Base-by-base conservation (phyloP, 2,797 vertebrate genomes). In the Loriculus beryllinus region DNA sequence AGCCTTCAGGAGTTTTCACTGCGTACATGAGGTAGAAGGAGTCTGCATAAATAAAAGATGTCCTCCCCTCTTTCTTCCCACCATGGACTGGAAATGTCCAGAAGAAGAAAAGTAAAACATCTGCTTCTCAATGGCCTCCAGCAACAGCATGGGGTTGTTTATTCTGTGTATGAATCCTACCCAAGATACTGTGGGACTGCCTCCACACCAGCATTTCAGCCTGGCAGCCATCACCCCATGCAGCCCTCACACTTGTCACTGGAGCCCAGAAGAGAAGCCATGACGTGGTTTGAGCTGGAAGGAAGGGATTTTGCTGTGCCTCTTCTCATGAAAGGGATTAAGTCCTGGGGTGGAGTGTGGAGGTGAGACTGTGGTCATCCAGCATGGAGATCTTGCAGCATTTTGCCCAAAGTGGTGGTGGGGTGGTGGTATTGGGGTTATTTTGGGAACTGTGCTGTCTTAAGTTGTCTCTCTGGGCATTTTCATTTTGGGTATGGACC, bases 111-210 rank as follows among this genome's bases (percentile, higher is more conserved):
- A 42, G 18, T 33, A 56, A 67, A 81, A 26, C 20, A 42, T 28
- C 22, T n/a, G 49, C 8, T 43, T 68, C 52, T 68, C 2, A 1
- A 29, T 92, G 69, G 20, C 56, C 31, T 82, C 48, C 52, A 65
- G 48, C 0, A 1, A 26, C 49, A 63, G 10, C 0, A 0, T 42
- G 49, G 9, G 40, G 51, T 88, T 0, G 0, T 4, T 69, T 86
- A 76, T 67, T 3, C 2, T 43, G 39, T n/a, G 10, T 47, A 8
- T 13, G 35, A 64, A 57, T 72, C 29, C 52, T 70, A 64, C 56
- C 11, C 48, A 90, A 60, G 52, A 22, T 49, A 49, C 37, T 16
- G 0, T 56, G 63, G 60, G 62, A 76, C 80, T 84, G 68, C 86
- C 68, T 96, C 64, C 18, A 7, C 51, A 80, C 56, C 15, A 22